Evolutionary conservation across 1,140 invertebrate species (phyloP), one percentile per base, ranked within the genome.

Genomic region (Heterodera carotae): DNA sequence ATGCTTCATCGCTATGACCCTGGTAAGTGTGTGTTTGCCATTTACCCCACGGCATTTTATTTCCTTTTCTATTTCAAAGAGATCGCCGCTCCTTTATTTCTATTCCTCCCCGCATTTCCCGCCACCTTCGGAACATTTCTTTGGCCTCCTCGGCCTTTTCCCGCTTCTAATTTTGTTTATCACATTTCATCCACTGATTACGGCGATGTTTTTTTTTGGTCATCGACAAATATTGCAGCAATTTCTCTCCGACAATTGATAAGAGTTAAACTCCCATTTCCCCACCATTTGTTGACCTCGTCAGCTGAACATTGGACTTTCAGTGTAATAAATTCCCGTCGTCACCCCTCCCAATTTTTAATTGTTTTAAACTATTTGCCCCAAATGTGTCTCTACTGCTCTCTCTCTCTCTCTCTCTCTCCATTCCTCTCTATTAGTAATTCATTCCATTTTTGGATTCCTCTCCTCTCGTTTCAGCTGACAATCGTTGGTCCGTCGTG

Each of bases 1-100:
- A 91, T 90, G 43, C 88, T 96, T 0, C 94, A 92, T 82, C 92
- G 91, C 84, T 95, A 93, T 88, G 91, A 94, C 89, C 92, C 92
- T n/a, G 87, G 90, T 91, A 86, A 80, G 86, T 5, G 22, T 22
- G 2, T 18, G 12, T 6, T 43, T 43, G 39, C 12, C 12, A 8
- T 43, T 43, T 43, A 1, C 6, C 12, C 39, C 6, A 43, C 6
- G 6, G 39, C 39, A 43, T 43, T 39, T 39, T 12, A 6, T 43
- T 43, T 12, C 39, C 12, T 12, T 2, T 12, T 43, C n/a, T n/a
- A n/a, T 43, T 43, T 43, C 39, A 12, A 12, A 8, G 39, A 8
- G 12, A 43, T 43, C 12, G 6, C 39, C 39, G 39, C 39, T 8
- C 6, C 39, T 43, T 43, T 43, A 8, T 39, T 36, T 5, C 22